Percentiles rank a stretch among this genome's conserved stretches.
Evolutionary conservation across 1,140 invertebrate genomes (phyloP).

Genomic region (Apocrypta bakeri): DNA sequence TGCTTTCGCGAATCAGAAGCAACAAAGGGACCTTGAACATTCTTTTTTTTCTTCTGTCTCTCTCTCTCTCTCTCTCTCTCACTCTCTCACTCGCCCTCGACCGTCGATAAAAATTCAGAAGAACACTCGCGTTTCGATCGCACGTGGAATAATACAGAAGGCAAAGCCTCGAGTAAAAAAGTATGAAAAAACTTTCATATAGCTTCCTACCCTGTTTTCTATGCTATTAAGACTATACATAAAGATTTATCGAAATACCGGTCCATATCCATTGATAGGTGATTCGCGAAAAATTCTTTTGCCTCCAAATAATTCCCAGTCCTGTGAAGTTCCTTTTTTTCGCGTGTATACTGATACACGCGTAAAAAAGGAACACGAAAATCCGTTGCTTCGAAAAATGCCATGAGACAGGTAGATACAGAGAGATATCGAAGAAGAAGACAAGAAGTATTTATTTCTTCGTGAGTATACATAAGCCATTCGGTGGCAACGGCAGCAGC

Average conservation of each 20-base stretch:
- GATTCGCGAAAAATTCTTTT: constrained; percentile 1
- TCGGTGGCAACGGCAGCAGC: too few relatives aligned
- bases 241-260: not conserved
- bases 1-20: constrained; percentile 15
- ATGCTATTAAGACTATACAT: not conserved
- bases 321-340: too few relatives aligned
- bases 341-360: too few relatives aligned
- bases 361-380: too few relatives aligned
- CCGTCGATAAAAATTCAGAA: constrained; percentile 29
- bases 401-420: not conserved
- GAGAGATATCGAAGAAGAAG: not conserved
- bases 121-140: constrained; percentile 23
- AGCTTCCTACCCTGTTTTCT: not conserved
- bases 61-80: not conserved
- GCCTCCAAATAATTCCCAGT: not conserved
- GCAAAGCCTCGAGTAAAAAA: not conserved
- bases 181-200: not conserved
- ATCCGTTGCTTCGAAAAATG: too few relatives aligned
- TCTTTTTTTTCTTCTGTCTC: constrained; percentile 9
- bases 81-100: not conserved
- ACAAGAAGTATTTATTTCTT: constrained; percentile 2
- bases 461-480: not conserved
- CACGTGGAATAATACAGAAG: constrained; percentile 30
- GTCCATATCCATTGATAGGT: not conserved
- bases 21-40: constrained; percentile 14